Percentiles rank a stretch among this genome's conserved stretches.
phyloP scores from a whole-genome alignment of 2,888 invertebrate species.

The Kryphioiulus occultus region DNA sequence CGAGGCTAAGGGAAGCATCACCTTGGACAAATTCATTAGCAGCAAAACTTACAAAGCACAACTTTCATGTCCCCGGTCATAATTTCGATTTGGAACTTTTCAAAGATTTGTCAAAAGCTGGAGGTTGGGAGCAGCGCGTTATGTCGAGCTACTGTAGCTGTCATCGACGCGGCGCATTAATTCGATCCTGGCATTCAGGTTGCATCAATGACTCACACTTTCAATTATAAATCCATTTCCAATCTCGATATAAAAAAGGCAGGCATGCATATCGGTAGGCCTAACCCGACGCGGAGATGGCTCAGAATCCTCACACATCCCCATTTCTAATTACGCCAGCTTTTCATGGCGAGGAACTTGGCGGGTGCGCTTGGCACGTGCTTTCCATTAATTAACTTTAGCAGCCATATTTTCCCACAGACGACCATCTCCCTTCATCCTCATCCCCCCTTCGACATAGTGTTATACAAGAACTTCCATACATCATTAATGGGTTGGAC shows the following conservation, averaged over 20 bases:
- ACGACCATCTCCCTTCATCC: neutral
- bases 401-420: neutral
- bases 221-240: slow-evolving; percentile 15
- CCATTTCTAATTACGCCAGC: neutral
- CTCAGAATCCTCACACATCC: neutral
- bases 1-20: too few relatives aligned
- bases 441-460: neutral
- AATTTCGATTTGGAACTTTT: too few relatives aligned
- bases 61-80: too few relatives aligned
- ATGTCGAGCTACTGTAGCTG: too few relatives aligned
- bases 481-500: neutral
- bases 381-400: neutral
- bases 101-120: too few relatives aligned
- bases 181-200: neutral
- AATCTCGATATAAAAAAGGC: neutral
- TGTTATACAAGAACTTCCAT: neutral
- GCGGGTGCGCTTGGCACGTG: slow-evolving; percentile 7
- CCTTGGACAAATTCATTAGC: too few relatives aligned
- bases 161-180: neutral
- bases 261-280: neutral
- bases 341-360: slow-evolving; percentile 15
- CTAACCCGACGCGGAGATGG: neutral
- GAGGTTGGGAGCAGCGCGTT: too few relatives aligned
- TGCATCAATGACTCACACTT: neutral
- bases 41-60: too few relatives aligned